Evolutionary conservation across 2,113 vertebrate species (phyloP), one percentile per base, ranked within the genome.

Genomic region (Chloropsis cyanopogon): DNA sequence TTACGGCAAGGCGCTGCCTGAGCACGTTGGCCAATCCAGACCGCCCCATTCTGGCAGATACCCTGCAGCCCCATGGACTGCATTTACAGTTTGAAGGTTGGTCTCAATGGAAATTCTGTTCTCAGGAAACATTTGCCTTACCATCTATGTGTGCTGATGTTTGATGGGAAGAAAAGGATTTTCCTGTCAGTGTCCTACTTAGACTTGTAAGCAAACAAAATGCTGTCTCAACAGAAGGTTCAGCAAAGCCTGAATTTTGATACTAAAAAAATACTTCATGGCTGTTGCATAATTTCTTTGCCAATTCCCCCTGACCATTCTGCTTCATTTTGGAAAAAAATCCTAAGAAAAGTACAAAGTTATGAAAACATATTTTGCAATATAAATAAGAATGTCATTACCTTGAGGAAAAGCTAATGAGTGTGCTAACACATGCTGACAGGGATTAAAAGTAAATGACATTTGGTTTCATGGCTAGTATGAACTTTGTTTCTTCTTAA

Each of bases 1-100:
- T 70, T 29, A 12, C 0, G 0, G 42, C 46, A 31, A 66, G 60
- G 52, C 0, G 0, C 56, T 61, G 35, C 63, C 47, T 26, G 66
- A 53, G 16, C 11, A 6, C 3, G 1, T 4, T 53, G 37, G n/a
- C 35, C 13, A 1, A 11, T 50, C 44, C 28, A 68, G 53, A 72
- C 15, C 2, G 8, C 22, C 16, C 37, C 21, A 1, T 69, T 49
- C 82, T 86, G 71, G 59, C 79, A 44, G 19, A 10, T 76, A 33
- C 88, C 54, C 63, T 81, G 60, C 52, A 70, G 29, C 11, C 25
- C 47, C 23, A 10, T 1, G 11, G 63, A 39, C 20, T 75, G 59
- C 42, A 82, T 1, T 65, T 91, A 11, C 16, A 31, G 9, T 79
- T 33, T 60, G 44, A 18, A 53, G 44, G 22, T 66, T 73, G 4